A percentile compares a stretch with the other conserved stretches of the same genome.
Conservation (phyloP, 2,888 invertebrate species). For the Neuroscelio doddi region DNA sequence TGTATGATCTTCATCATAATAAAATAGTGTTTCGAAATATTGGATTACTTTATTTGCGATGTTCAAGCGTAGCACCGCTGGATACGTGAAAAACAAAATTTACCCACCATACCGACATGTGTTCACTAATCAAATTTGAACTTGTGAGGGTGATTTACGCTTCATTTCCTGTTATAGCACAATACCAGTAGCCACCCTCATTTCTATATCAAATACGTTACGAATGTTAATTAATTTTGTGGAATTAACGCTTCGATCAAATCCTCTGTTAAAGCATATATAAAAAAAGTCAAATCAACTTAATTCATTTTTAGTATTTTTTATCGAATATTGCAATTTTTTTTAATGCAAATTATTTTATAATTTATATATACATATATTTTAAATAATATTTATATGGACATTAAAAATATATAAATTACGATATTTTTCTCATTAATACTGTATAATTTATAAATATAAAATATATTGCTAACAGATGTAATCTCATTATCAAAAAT, state of each 20-base stretch:
- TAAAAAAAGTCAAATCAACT: neutral
- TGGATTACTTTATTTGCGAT: conserved; percentile 1
- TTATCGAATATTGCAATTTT: too few species aligned
- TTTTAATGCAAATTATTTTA: too few species aligned
- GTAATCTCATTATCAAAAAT: too few species aligned
- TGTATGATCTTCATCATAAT: too few species aligned
- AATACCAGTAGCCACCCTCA: neutral
- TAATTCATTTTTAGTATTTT: too few species aligned
- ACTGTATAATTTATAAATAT: too few species aligned
- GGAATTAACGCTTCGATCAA: neutral
- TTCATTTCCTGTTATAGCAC: conserved; percentile 7
- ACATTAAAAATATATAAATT: neutral
- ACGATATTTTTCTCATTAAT: too few species aligned
- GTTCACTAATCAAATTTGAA: conserved; percentile 25
- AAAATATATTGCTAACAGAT: too few species aligned
- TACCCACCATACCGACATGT: conserved; percentile 11
- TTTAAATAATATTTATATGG: too few species aligned
- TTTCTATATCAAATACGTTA: neutral
- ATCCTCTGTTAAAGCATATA: too few species aligned
- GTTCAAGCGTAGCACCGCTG: neutral
- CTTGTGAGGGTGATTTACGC: conserved; percentile 13
- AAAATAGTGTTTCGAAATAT: neutral
- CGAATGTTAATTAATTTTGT: conserved; percentile 2
- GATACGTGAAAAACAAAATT: neutral
- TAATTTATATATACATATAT: too few species aligned